phyloP scores from a whole-genome alignment of 2,113 vertebrate species.

The Trematomus loennbergii region DNA sequence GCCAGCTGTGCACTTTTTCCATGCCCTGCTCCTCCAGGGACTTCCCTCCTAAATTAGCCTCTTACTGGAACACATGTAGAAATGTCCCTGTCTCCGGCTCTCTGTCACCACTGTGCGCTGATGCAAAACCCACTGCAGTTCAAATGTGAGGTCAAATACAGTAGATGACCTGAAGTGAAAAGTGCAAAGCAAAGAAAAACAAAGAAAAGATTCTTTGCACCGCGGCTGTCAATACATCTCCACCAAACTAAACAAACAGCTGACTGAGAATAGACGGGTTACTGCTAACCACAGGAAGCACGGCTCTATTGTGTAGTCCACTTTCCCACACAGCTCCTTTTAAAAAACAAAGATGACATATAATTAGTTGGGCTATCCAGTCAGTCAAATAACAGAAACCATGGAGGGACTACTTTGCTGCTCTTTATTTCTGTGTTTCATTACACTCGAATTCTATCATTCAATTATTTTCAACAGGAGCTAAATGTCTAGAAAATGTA shows the following conservation, averaged over 20 bases:
- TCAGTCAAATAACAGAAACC: background rate
- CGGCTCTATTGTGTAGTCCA: slow-evolving; percentile 33
- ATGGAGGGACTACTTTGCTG: background rate
- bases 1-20: slow-evolving; percentile 1
- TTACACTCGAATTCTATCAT: background rate
- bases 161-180: slow-evolving; percentile 9
- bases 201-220: background rate
- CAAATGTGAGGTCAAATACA: background rate
- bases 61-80: slow-evolving; percentile 5
- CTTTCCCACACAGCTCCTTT: slow-evolving; percentile 51
- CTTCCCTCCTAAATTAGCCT: slow-evolving; percentile 10
- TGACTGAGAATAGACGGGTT: slow-evolving; percentile 46
- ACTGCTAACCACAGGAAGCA: slow-evolving; percentile 37
- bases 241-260: slow-evolving; percentile 67
- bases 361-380: slow-evolving; percentile 5
- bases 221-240: slow-evolving; percentile 25
- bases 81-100: background rate
- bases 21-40: slow-evolving; percentile 12
- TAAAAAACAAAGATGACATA: background rate
- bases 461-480: background rate
- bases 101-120: slow-evolving; percentile 15
- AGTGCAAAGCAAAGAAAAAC: slow-evolving; percentile 35
- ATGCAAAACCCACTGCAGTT: background rate
- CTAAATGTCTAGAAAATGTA: background rate
- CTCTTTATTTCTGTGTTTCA: background rate